Percentiles rank a stretch among this genome's conserved stretches.
These are phyloP conservation scores for Macrotis lagotis DNA, from an alignment of 2,113 vertebrate species.

Conservation along the genomic window DNA sequence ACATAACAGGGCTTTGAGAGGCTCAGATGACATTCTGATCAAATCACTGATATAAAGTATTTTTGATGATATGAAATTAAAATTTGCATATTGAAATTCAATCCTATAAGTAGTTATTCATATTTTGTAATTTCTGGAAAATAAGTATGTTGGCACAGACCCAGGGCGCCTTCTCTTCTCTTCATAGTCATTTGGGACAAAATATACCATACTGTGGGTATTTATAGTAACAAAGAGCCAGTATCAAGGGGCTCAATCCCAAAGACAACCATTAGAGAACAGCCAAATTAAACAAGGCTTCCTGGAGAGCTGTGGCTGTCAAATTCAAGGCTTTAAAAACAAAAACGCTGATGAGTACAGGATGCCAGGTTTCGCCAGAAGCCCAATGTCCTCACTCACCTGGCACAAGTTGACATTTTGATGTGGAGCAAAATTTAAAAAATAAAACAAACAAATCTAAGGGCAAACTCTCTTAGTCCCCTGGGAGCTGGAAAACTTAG, in stretches of 20 bases:
- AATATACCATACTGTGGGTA: not conserved
- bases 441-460: not conserved
- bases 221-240: constrained; percentile 20
- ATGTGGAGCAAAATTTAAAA: not conserved
- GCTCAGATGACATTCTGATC: not conserved
- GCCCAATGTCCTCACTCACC: not conserved
- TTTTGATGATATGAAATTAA: too few relatives aligned
- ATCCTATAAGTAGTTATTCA: too few relatives aligned
- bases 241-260: not conserved
- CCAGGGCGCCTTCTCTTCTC: not conserved
- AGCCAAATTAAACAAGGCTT: not conserved
- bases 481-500: not conserved
- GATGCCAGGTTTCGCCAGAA: not conserved
- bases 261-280: not conserved
- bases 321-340: not conserved
- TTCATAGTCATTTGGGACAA: not conserved
- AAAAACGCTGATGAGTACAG: not conserved
- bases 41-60: not conserved
- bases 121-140: not conserved
- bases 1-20: not conserved
- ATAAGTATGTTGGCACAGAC: not conserved
- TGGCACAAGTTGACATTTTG: not conserved
- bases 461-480: not conserved
- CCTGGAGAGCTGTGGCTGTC: not conserved
- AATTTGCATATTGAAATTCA: too few relatives aligned